Percentiles rank a stretch among this genome's conserved stretches.
Evolutionary conservation across 2,797 vertebrate species (phyloP).

Genomic region (Notolabrus celidotus): DNA sequence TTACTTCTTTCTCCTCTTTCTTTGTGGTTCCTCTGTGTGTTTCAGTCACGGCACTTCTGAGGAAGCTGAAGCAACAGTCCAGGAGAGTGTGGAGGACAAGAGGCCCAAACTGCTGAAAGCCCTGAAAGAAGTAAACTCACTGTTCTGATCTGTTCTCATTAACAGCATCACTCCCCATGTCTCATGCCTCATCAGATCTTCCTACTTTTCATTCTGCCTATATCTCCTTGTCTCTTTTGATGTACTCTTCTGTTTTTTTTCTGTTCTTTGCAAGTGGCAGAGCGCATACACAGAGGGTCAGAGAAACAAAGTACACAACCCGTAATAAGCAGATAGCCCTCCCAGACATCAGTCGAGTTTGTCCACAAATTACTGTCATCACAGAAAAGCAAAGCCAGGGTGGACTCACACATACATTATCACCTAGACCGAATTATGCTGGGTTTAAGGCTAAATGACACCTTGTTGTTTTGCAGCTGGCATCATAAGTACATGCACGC

Average conservation of each 20-base stretch:
- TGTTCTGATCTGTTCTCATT: not conserved
- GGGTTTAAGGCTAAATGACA: conserved; percentile 19
- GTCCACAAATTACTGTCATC: conserved; percentile 37
- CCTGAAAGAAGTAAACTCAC: conserved; percentile 80
- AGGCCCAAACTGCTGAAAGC: conserved; percentile 96
- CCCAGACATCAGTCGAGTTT: conserved; percentile 10
- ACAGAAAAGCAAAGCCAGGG: conserved; percentile 12
- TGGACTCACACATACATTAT: conserved; percentile 12
- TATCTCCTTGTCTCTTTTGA: not conserved
- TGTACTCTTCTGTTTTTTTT: not conserved
- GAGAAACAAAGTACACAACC: not conserved
- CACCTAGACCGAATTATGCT: not conserved
- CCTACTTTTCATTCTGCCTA: not conserved
- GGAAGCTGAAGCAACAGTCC: conserved; percentile 98
- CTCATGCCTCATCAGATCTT: not conserved
- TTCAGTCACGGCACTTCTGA: conserved; percentile 88
- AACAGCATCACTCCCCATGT: not conserved
- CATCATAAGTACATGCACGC: not conserved
- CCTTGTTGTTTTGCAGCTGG: conserved; percentile 18
- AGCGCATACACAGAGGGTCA: not conserved
- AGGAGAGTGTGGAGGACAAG: conserved; percentile 99
- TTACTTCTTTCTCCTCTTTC: conserved; percentile 2
- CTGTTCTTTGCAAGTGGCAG: not conserved
- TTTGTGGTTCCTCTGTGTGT: conserved; percentile 14
- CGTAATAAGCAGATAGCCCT: not conserved